A percentile compares a stretch with the other conserved stretches of the same genome.
These are phyloP conservation scores for Bellardia pandia DNA, from an alignment of 2,888 invertebrate genomes.

Conservation along the genomic window DNA sequence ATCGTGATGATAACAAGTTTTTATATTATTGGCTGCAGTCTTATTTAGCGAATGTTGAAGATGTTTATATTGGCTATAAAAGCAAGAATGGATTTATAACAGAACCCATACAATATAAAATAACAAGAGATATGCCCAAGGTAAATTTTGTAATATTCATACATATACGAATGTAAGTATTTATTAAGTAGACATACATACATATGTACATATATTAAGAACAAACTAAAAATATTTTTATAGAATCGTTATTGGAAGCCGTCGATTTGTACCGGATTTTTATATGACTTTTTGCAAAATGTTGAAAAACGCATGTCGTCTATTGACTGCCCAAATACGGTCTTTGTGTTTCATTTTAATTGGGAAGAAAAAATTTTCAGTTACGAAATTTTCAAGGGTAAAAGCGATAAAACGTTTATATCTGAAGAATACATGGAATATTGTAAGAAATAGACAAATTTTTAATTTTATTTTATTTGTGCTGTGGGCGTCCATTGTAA, in stretches of 20 bases:
- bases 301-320: conserved; percentile 14
- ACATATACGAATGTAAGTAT: neutral
- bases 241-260: conserved; percentile 41
- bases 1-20: neutral
- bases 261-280: conserved; percentile 8
- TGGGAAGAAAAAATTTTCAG: neutral
- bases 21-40: conserved; percentile 50
- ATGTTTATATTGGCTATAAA: conserved; percentile 49
- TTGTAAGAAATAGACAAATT: neutral
- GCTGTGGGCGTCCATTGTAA: too few relatives aligned
- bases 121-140: conserved; percentile 19
- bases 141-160: neutral
- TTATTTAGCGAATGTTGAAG: conserved; percentile 44
- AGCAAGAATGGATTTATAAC: neutral
- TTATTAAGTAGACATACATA: too few relatives aligned
- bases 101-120: conserved; percentile 27
- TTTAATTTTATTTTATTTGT: neutral
- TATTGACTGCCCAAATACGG: conserved; percentile 24
- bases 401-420: conserved; percentile 26
- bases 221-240: neutral
- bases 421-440: neutral
- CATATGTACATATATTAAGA: too few relatives aligned
- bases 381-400: conserved; percentile 2
- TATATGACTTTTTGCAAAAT: conserved; percentile 27
- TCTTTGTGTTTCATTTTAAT: conserved; percentile 35